These are phyloP conservation scores for Tromatobia lineatoria DNA, from an alignment of 2,888 invertebrate species.

Conservation along the genomic window DNA sequence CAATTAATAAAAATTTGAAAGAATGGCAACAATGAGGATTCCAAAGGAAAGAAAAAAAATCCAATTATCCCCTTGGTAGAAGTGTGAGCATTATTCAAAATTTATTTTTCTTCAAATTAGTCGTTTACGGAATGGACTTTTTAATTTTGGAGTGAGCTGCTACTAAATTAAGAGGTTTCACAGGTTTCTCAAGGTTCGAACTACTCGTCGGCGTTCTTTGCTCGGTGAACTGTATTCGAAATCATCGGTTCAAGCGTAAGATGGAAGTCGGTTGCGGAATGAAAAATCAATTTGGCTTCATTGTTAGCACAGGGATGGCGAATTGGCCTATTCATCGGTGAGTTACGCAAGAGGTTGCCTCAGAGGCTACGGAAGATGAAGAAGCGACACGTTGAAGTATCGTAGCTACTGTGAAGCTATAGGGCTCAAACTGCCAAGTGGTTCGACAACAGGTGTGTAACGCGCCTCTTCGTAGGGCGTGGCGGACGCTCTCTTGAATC, in stretches of 20 bases:
- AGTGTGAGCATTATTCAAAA: background rate
- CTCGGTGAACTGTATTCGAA: constrained; percentile 12
- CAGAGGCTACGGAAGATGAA: constrained; percentile 25
- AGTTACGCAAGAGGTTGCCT: constrained; percentile 17
- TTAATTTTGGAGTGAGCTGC: constrained; percentile 6
- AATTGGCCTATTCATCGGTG: constrained; percentile 63
- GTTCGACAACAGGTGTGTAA: constrained; percentile 71
- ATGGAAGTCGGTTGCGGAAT: constrained; percentile 44
- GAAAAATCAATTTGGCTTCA: constrained; percentile 67
- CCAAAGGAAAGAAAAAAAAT: constrained; percentile 51
- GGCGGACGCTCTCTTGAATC: constrained; percentile 45
- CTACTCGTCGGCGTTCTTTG: constrained; percentile 43
- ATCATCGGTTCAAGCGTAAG: constrained; percentile 6
- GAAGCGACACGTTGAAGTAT: constrained; percentile 33
- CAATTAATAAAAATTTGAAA: too few relatives aligned
- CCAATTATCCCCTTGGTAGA: background rate
- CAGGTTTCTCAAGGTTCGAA: background rate
- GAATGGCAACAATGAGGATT: background rate
- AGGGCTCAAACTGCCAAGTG: constrained; percentile 38
- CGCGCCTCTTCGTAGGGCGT: constrained; percentile 70
- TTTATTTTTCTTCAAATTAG: constrained; percentile 6
- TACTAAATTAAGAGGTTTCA: constrained; percentile 24
- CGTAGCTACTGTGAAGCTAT: constrained; percentile 51
- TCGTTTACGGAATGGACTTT: background rate
- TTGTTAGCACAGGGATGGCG: constrained; percentile 60